Evolutionary conservation across 37 sponge, comb jelly and placozoan genomes (phyloP), one percentile per base, ranked within the genome.

Genomic region (Dysidea cf. avara): DNA sequence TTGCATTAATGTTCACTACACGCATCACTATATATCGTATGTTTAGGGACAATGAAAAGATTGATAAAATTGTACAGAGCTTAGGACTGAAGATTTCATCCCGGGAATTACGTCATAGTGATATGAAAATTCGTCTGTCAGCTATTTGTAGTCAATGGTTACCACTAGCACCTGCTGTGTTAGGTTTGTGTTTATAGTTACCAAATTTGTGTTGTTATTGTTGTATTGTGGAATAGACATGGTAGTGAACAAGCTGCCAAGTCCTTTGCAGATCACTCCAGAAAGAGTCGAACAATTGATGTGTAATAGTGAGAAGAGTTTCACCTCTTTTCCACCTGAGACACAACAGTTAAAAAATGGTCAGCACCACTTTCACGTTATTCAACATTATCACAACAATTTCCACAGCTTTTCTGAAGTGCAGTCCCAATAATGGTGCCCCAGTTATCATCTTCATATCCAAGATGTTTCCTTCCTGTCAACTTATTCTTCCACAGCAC

Each of bases 131-230:
- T 12, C 85, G 86, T 55, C 74, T 96, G 29, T 71, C 38, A n/a
- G 90, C 97, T 56, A 79, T 96, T 29, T 96, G 87, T 56, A 82
- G 80, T 38, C 93, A 94, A 61, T 98, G 99, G 99, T 74, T 98
- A 20, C 99, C 99, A 4, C 72, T 98, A 51, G 87, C 99, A 24
- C 34, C 48, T 2, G 84, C 92, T 18, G 82, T 83, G 7, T 76
- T 98, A 39, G 80, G 78, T 63, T 61, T 55, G 35, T 26, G 18
- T 22, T 20, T 56, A 66, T 51, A 20, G 14, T 66, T 14, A 66
- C 49, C 55, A 47, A 7, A 21, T 32, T 64, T 7, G 11, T 22
- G 35, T 24, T 12, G 35, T 31, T 31, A 30, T 31, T 22, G 32
- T 11, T 32, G 9, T 46, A 20, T 70, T 25, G 9, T 21, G 12